Percentiles rank a stretch among this genome's conserved stretches.
Evolutionary conservation across 2,888 invertebrate genomes (phyloP).

Genomic region (Coelogynopora nodosa): DNA sequence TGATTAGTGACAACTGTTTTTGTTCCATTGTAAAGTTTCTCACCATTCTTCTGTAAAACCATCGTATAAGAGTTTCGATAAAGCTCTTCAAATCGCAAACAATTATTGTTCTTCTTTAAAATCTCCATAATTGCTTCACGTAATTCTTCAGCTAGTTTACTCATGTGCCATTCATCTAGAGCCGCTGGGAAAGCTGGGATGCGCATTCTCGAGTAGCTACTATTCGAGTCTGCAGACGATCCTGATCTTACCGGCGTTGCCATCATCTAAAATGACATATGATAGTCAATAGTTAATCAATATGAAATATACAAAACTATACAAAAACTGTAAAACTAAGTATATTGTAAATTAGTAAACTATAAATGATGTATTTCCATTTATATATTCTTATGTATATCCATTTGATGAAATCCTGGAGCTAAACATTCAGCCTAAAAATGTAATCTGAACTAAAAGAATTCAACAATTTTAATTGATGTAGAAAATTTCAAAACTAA

Average conservation of each 20-base stretch:
- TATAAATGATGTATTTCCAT: no score
- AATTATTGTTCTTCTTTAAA: constrained; percentile 98
- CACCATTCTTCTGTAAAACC: constrained; percentile 98
- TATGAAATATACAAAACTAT: no score
- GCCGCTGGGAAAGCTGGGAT: constrained; percentile 96
- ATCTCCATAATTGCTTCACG: constrained; percentile 98
- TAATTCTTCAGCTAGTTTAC: constrained; percentile 90
- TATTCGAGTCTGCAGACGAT: neutral
- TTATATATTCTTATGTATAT: no score
- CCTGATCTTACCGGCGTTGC: neutral
- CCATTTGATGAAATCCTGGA: no score
- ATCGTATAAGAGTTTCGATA: constrained; percentile 99
- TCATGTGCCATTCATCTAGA: constrained; percentile 94
- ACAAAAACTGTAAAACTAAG: no score
- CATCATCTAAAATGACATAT: neutral
- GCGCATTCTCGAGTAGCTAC: constrained; percentile 66
- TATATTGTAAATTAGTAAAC: no score
- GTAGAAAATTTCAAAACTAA: no score
- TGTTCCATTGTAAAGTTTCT: constrained; percentile 90
- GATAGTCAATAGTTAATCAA: no score
- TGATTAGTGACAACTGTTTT: constrained; percentile 96
- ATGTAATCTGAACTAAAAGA: no score
- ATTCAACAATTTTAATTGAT: no score
- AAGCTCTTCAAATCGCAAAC: constrained; percentile 95
- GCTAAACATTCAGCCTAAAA: no score